A percentile compares a stretch with the other conserved stretches of the same genome.
phyloP scores from a whole-genome alignment of 2,113 vertebrate genomes.

The Gadus macrocephalus region DNA sequence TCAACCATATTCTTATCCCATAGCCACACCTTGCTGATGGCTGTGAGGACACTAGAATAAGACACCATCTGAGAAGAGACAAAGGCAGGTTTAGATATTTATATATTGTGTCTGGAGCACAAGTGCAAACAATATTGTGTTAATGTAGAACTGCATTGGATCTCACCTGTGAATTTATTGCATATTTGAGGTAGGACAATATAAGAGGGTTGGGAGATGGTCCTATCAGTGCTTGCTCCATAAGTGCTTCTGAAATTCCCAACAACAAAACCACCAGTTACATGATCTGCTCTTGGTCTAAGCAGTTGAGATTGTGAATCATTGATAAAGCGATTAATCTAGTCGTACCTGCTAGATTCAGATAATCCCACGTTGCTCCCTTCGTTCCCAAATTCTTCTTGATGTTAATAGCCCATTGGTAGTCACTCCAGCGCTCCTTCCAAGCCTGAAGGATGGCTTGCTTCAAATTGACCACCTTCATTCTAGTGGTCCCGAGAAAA shows the following conservation, averaged over 20 bases:
- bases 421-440: constrained; percentile 97
- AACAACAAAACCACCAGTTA: neutral
- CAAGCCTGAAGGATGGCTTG: constrained; percentile 96
- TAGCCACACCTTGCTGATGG: constrained; percentile 89
- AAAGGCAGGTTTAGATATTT: neutral
- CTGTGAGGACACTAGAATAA: constrained; percentile 89
- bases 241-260: constrained; percentile 82
- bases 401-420: constrained; percentile 96
- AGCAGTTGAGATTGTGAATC: too few species aligned
- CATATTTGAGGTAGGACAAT: constrained; percentile 95
- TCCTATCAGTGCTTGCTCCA: constrained; percentile 97
- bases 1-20: neutral
- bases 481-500: constrained; percentile 42
- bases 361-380: constrained; percentile 94
- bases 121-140: too few species aligned
- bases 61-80: constrained; percentile 89
- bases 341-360: constrained; percentile 86
- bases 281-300: too few species aligned
- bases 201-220: constrained; percentile 95
- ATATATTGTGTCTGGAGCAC: neutral
- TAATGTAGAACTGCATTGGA: neutral
- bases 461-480: constrained; percentile 97
- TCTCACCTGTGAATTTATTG: constrained; percentile 94
- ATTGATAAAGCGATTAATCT: neutral
- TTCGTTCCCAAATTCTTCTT: constrained; percentile 90